Base-by-base conservation (phyloP, 2,888 invertebrate species). In the Panopea generosa region DNA sequence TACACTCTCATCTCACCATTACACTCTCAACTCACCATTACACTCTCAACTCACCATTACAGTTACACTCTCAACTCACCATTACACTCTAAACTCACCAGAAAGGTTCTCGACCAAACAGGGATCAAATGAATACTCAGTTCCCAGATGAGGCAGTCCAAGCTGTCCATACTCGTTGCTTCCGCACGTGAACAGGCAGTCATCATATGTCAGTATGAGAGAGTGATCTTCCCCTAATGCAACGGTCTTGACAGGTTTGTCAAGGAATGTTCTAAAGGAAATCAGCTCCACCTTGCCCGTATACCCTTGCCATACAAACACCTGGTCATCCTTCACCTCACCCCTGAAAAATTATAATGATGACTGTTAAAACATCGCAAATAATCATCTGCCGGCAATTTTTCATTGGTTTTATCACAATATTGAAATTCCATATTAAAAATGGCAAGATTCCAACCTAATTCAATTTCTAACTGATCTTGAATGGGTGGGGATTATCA, bases 161-260 rank as follows among this genome's bases (percentile, higher is more conserved):
- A 92, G 84, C 81, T 92, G 92, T 14, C 91, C 91, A 71, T 84
- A 65, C 24, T 86, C 77, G 70, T 91, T 92, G 69, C 80, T 85
- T 0, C 92, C 92, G 71, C 85, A 88, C 20, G 86, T 83, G 80
- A 82, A 92, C 29, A 92, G 86, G 63, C 83, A 71, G 27, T 87
- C 86, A 56, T 86, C 86, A 38, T 71, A 68, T 4, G 90, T 91
- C 26, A 92, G 83, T 68, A 91, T 89, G 1, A 89, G 82, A 56
- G 84, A 85, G 78, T 92, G 92, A 7, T 85, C 78, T 22, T 62
- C 81, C 20, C 92, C 91, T 24, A 90, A 62, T 2, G 89, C 84
- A 24, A 90, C 85, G 52, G 78, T 83, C 33, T 72, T 75, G 29
- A 91, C 78, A 27, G 81, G 79, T 43, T 78, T 77, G 27, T 69